phyloP scores from a whole-genome alignment of 2,113 vertebrate species.

The Theropithecus gelada region DNA sequence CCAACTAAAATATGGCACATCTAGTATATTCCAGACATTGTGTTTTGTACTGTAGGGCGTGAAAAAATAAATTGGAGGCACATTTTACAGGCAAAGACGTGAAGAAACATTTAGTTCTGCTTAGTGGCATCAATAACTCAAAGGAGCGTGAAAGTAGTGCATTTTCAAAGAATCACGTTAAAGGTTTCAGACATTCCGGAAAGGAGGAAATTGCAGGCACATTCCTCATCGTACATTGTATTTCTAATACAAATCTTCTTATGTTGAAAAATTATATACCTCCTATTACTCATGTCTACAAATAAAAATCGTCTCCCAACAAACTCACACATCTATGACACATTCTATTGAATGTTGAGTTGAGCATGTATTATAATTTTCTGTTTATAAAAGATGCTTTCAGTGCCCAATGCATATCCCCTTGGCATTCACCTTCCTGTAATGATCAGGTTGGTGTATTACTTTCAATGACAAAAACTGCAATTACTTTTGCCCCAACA shows the following conservation, averaged over 20 bases:
- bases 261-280: background rate
- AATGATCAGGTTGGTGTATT: background rate
- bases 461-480: no score
- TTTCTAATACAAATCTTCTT: background rate
- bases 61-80: background rate
- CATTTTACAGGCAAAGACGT: background rate
- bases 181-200: background rate
- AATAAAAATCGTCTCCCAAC: background rate
- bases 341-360: background rate
- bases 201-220: background rate
- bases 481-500: no score
- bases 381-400: background rate
- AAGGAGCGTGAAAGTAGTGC: background rate
- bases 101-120: background rate
- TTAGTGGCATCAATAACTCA: background rate
- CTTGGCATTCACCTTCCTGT: background rate
- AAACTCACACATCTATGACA: background rate
- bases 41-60: background rate
- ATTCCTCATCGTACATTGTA: background rate
- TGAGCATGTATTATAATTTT: background rate
- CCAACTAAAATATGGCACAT: background rate
- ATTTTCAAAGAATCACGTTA: background rate
- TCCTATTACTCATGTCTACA: background rate
- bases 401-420: background rate
- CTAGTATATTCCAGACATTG: background rate